Conservation (phyloP, 2,888 invertebrate genomes). For the Minunthozetes semirufus region DNA sequence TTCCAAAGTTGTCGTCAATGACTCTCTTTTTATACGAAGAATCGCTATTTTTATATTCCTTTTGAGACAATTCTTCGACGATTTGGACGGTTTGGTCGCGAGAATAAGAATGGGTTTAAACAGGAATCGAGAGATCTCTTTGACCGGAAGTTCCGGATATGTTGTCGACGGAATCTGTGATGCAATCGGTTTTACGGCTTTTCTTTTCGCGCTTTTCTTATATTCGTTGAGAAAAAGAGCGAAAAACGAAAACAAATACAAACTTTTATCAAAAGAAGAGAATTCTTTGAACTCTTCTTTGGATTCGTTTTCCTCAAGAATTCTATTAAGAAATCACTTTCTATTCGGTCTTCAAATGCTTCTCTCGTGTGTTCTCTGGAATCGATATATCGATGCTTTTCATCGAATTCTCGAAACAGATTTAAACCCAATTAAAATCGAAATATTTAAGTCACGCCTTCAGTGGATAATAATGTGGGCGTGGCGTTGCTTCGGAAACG, state of each 20-base stretch:
- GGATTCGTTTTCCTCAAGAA: too few relatives aligned
- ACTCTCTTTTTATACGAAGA: background rate
- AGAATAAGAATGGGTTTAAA: conserved; percentile 22
- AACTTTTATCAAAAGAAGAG: background rate
- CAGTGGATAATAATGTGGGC: conserved; percentile 30
- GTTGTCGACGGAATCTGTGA: conserved; percentile 32
- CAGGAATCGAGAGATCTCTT: background rate
- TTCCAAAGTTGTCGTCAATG: conserved; percentile 3
- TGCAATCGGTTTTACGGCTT: conserved; percentile 21
- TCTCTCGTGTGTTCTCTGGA: conserved; percentile 19
- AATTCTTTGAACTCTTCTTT: too few relatives aligned
- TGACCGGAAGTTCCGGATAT: conserved; percentile 24
- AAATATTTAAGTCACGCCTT: conserved; percentile 26
- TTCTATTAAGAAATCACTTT: conserved; percentile 1
- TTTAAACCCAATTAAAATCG: background rate
- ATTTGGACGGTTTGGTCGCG: conserved; percentile 31
- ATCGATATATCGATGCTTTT: conserved; percentile 28
- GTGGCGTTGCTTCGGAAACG: conserved; percentile 27
- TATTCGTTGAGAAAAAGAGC: background rate
- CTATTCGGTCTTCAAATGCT: conserved; percentile 14
- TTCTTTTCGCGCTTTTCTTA: conserved; percentile 18
- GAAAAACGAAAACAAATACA: background rate
- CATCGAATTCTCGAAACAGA: conserved; percentile 7
- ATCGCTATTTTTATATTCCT: conserved; percentile 24
- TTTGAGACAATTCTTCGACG: conserved; percentile 30